Evolutionary conservation across 2,888 invertebrate species (phyloP).

Genomic region (Lasioglossum oenotherae): DNA sequence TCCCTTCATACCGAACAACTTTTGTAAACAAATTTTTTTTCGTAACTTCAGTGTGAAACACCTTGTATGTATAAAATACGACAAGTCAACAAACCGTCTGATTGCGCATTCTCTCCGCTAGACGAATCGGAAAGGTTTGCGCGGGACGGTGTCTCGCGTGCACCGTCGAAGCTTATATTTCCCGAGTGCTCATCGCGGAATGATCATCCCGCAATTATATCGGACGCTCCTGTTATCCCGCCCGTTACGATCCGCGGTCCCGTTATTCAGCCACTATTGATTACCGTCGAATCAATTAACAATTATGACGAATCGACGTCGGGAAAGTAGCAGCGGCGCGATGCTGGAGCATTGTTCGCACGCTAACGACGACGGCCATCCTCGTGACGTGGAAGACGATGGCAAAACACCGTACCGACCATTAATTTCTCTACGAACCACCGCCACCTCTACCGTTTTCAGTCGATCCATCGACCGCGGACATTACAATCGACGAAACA

Average conservation of each 20-base stretch:
- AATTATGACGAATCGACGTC: conserved; percentile 24
- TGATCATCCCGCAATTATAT: conserved; percentile 50
- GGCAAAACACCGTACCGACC: not conserved
- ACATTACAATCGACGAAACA: not conserved
- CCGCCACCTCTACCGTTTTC: not conserved
- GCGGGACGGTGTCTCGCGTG: not conserved
- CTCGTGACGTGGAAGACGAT: not conserved
- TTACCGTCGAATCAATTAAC: conserved; percentile 42
- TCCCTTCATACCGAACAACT: no score
- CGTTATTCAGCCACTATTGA: conserved; percentile 45
- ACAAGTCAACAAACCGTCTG: no score
- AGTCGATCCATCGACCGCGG: not conserved
- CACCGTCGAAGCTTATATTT: not conserved
- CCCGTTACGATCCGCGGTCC: conserved; percentile 26
- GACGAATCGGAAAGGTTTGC: not conserved
- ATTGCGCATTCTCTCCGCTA: not conserved
- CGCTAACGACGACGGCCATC: not conserved
- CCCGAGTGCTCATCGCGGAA: conserved; percentile 37
- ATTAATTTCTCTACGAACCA: not conserved
- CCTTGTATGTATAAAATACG: no score
- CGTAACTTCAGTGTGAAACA: no score
- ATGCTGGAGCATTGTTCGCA: not conserved
- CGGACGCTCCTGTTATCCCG: conserved; percentile 42
- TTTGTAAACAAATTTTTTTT: no score
- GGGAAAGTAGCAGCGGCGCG: not conserved